A percentile compares a stretch with the other conserved stretches of the same genome.
Evolutionary conservation across 2,113 vertebrate genomes (phyloP).

Genomic region (Gorilla gorilla): DNA sequence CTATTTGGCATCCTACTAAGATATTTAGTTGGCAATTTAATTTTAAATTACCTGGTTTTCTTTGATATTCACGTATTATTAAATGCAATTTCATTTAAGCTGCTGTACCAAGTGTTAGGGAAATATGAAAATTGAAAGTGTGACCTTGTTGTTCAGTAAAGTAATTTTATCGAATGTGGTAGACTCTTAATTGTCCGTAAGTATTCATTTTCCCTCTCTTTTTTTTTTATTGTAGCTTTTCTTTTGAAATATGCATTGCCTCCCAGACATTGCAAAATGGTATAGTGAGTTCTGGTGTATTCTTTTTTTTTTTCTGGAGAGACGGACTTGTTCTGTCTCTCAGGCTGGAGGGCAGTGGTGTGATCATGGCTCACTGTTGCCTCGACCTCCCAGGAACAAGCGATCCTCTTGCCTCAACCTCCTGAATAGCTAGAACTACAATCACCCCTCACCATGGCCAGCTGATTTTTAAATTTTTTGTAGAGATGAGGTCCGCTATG

Average conservation of each 20-base stretch:
- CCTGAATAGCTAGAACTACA: no score
- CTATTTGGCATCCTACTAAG: neutral
- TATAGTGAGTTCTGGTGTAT: no score
- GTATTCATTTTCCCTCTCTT: neutral
- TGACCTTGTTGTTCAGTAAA: neutral
- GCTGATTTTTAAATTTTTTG: no score
- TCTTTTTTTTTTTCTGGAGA: neutral
- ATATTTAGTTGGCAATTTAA: slow-evolving; percentile 37
- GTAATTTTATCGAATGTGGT: neutral
- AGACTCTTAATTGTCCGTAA: neutral
- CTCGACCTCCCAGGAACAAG: no score
- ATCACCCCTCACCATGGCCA: no score
- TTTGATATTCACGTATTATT: neutral
- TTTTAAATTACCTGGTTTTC: slow-evolving; percentile 28
- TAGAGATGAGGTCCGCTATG: no score
- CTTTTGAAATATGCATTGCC: neutral
- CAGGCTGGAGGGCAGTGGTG: no score
- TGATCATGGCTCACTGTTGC: no score
- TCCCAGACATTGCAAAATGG: neutral
- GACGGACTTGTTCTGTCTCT: no score
- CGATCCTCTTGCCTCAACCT: no score
- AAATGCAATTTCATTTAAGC: neutral
- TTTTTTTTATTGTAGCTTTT: neutral
- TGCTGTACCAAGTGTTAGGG: neutral
- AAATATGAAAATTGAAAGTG: neutral